These are phyloP conservation scores for Drosophila mayaguana DNA, from an alignment of 2,888 invertebrate genomes.

Conservation along the genomic window DNA sequence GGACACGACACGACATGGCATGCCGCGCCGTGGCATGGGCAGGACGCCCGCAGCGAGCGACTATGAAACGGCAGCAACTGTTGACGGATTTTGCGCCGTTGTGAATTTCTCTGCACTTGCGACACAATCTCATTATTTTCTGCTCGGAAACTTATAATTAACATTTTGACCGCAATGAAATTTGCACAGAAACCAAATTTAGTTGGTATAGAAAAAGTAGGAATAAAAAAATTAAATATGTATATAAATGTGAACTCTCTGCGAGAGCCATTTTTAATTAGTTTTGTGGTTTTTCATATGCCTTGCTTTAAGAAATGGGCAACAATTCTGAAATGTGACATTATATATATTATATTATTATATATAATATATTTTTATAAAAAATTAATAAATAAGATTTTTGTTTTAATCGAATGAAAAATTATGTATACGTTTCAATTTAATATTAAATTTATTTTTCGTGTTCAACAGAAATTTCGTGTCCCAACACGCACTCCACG, in stretches of 20 bases:
- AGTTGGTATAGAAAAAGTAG: background rate
- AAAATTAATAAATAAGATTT: background rate
- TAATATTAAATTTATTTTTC: background rate
- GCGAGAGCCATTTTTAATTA: conserved; percentile 71
- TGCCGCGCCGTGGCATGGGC: background rate
- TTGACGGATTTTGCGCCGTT: background rate
- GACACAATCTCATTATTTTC: conserved; percentile 73
- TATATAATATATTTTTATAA: too few relatives aligned
- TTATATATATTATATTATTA: background rate
- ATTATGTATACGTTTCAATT: background rate
- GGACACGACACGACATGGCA: background rate
- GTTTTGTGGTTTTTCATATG: conserved; percentile 64
- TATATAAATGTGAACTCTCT: conserved; percentile 30
- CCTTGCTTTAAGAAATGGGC: background rate
- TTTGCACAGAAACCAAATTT: conserved; percentile 21
- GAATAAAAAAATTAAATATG: conserved; percentile 5
- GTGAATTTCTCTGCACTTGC: background rate
- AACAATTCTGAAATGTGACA: background rate
- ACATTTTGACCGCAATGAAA: conserved; percentile 72
- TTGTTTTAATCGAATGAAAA: background rate
- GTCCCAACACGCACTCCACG: background rate
- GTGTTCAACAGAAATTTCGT: background rate
- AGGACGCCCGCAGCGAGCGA: conserved; percentile 45
- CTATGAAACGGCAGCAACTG: background rate
- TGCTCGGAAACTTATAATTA: conserved; percentile 77